Evolutionary conservation across 1,140 invertebrate species (phyloP).

Genomic region (Bombyx mandarina): DNA sequence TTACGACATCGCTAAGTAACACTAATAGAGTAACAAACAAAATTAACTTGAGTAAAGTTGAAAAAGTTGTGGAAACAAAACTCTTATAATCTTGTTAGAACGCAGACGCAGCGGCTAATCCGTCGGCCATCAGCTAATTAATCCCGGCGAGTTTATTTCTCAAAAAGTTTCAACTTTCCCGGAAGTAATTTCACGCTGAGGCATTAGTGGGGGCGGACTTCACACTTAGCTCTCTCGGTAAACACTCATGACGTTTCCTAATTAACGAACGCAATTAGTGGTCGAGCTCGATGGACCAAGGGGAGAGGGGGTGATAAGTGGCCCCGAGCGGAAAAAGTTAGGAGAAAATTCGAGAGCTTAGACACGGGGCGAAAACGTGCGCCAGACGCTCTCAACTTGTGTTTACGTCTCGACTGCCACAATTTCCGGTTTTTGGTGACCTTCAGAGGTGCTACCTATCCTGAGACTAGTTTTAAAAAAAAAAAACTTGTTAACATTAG

Average conservation of each 20-base stretch:
- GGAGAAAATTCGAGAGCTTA: constrained; percentile 58
- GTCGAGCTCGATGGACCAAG: constrained; percentile 45
- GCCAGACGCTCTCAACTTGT: constrained; percentile 15
- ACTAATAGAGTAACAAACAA: constrained; percentile 30
- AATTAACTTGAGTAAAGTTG: constrained; percentile 60
- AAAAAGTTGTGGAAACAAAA: constrained; percentile 58
- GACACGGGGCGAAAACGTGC: constrained; percentile 31
- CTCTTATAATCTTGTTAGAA: constrained; percentile 65
- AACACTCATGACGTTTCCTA: constrained; percentile 70
- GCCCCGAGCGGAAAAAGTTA: constrained; percentile 51
- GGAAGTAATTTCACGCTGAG: constrained; percentile 61
- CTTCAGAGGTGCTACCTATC: too few relatives aligned
- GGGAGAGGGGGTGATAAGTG: constrained; percentile 48
- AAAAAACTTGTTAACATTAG: too few relatives aligned
- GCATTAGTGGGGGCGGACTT: constrained; percentile 59
- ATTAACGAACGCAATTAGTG: constrained; percentile 70
- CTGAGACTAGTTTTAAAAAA: too few relatives aligned
- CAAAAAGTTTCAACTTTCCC: constrained; percentile 60
- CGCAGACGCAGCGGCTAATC: constrained; percentile 59
- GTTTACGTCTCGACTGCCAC: background rate
- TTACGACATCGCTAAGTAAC: constrained; percentile 7
- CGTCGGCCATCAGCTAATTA: constrained; percentile 67
- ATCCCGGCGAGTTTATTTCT: constrained; percentile 65
- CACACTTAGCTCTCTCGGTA: constrained; percentile 67
- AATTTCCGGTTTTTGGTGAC: too few relatives aligned